A percentile compares a stretch with the other conserved stretches of the same genome.
Evolutionary conservation across 1,140 invertebrate genomes (phyloP).

Genomic region (Pinna nobilis): DNA sequence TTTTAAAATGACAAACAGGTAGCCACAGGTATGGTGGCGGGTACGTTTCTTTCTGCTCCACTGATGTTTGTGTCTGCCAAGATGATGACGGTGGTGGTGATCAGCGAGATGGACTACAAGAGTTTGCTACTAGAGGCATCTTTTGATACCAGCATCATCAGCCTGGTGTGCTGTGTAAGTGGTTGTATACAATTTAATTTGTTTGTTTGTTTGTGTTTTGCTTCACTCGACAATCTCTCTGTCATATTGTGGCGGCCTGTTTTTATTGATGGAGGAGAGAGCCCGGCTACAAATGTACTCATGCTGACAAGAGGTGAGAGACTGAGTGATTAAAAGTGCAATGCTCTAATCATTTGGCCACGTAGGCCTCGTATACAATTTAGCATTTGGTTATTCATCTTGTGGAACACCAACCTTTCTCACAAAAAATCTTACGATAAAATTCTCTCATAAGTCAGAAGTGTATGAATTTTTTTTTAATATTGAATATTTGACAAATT

Average conservation of each 20-base stretch:
- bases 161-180: constrained; percentile 82
- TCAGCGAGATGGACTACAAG: constrained; percentile 81
- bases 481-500: too few relatives aligned
- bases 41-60: constrained; percentile 94
- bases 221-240: not conserved
- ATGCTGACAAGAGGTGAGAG: not conserved
- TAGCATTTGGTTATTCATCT: too few relatives aligned
- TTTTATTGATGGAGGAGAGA: not conserved
- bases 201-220: not conserved
- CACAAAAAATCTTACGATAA: too few relatives aligned
- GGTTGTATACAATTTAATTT: not conserved
- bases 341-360: not conserved
- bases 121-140: constrained; percentile 84
- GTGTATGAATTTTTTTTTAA: too few relatives aligned
- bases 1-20: too few relatives aligned
- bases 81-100: constrained; percentile 82
- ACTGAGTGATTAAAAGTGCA: not conserved
- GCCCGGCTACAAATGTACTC: not conserved
- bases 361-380: too few relatives aligned
- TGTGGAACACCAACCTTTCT: too few relatives aligned
- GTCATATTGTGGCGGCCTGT: not conserved
- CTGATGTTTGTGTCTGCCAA: constrained; percentile 96
- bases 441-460: too few relatives aligned
- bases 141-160: constrained; percentile 87
- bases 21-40: constrained; percentile 93